Conservation (phyloP, 23 tunicate genomes). For the Oikopleura albicans region DNA sequence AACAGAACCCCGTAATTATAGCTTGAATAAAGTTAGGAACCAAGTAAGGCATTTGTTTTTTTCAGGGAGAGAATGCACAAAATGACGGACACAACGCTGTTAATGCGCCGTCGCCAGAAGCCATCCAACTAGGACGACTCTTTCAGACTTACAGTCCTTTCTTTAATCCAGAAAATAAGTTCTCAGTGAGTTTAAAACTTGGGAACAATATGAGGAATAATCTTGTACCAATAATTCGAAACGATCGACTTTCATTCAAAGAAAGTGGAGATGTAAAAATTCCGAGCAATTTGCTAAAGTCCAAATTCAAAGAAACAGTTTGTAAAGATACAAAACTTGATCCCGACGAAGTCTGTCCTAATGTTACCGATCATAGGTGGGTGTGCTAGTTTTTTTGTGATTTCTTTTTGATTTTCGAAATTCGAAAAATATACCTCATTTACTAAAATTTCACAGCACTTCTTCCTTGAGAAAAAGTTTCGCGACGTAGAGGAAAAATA, state of each 20-base stretch:
- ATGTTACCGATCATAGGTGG: neutral
- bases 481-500: too few relatives aligned
- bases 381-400: too few relatives aligned
- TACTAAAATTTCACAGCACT: too few relatives aligned
- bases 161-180: neutral
- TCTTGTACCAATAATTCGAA: neutral
- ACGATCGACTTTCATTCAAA: neutral
- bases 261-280: neutral
- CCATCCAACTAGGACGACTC: neutral
- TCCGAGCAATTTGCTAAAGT: neutral
- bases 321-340: neutral
- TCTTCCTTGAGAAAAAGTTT: too few relatives aligned
- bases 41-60: too few relatives aligned
- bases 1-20: too few relatives aligned
- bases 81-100: conserved; percentile 14
- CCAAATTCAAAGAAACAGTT: neutral
- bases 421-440: too few relatives aligned
- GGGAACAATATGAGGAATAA: neutral
- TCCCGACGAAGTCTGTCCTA: neutral
- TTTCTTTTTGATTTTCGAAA: too few relatives aligned
- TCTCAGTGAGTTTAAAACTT: neutral
- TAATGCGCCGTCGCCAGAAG: neutral
- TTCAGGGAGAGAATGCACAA: too few relatives aligned
- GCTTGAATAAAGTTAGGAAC: too few relatives aligned
- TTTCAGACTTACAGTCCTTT: neutral